Conservation (phyloP, 2,113 vertebrate genomes). For the Podilymbus podiceps region DNA sequence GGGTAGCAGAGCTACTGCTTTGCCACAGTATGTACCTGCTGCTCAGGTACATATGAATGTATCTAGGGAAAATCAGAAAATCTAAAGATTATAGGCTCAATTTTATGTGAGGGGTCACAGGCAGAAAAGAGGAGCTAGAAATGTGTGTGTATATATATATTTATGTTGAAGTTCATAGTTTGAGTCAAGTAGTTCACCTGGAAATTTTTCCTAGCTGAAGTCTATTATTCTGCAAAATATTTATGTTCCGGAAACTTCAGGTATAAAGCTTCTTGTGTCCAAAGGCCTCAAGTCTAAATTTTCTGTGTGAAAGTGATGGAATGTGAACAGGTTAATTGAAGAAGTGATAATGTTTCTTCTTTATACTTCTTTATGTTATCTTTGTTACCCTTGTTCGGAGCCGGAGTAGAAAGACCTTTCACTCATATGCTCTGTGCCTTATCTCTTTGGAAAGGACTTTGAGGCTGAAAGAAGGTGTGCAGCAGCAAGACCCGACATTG, state of each 20-base stretch:
- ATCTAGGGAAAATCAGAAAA: neutral
- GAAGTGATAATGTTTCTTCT: neutral
- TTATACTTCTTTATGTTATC: slow-evolving; percentile 26
- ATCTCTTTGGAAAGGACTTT: slow-evolving; percentile 25
- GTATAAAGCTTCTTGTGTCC: neutral
- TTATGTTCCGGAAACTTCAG: neutral
- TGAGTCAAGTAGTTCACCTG: neutral
- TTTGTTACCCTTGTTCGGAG: neutral
- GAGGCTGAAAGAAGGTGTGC: neutral
- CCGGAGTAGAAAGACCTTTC: slow-evolving; percentile 14
- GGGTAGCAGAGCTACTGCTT: neutral
- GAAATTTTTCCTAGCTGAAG: neutral
- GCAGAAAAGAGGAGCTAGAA: neutral
- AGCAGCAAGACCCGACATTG: neutral
- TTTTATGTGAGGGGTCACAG: neutral
- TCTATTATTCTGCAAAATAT: neutral
- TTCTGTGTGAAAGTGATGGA: slow-evolving; percentile 18
- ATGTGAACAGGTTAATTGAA: neutral
- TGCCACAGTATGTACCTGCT: neutral
- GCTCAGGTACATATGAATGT: neutral
- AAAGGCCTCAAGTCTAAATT: neutral
- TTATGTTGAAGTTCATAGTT: neutral
- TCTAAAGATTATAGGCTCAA: neutral
- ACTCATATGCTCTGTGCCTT: neutral
- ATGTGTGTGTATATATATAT: neutral